phyloP scores from a whole-genome alignment of 2,888 invertebrate genomes.

The Cryptocephalus primarius region DNA sequence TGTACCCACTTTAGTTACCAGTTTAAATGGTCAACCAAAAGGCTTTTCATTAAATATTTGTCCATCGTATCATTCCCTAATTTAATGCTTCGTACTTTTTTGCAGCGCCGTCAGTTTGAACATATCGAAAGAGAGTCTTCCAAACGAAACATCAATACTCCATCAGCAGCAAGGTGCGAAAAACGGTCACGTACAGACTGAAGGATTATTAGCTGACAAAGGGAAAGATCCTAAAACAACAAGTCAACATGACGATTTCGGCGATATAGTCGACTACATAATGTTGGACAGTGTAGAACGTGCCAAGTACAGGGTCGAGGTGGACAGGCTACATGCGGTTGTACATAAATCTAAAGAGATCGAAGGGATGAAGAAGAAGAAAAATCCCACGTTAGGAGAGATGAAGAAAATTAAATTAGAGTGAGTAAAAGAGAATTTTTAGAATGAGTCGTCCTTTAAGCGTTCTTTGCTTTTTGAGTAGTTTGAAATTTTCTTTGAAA shows the following conservation, averaged over 20 bases:
- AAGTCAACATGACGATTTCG: conserved; percentile 47
- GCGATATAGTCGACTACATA: conserved; percentile 46
- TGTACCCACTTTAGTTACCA: no score
- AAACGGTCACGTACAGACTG: conserved; percentile 4
- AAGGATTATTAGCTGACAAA: conserved; percentile 7
- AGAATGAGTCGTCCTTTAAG: no score
- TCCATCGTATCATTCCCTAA: no score
- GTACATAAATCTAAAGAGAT: conserved; percentile 34
- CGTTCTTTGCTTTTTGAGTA: no score
- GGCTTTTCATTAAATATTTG: no score
- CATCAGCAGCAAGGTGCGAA: not conserved
- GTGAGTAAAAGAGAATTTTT: conserved; percentile 27
- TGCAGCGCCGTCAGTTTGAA: conserved; percentile 26
- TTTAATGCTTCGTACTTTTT: not conserved
- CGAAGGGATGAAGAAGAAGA: conserved; percentile 43
- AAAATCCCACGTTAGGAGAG: conserved; percentile 61
- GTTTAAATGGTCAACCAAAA: no score
- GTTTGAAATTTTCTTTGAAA: no score
- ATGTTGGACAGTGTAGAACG: conserved; percentile 42
- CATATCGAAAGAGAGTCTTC: conserved; percentile 33
- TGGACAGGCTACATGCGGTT: conserved; percentile 42
- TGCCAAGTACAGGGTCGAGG: conserved; percentile 39
- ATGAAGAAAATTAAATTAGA: conserved; percentile 44
- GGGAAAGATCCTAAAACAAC: conserved; percentile 5
- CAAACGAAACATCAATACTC: conserved; percentile 18